These are phyloP conservation scores for Urocitellus parryii DNA, from an alignment of 2,113 vertebrate species.

Conservation along the genomic window DNA sequence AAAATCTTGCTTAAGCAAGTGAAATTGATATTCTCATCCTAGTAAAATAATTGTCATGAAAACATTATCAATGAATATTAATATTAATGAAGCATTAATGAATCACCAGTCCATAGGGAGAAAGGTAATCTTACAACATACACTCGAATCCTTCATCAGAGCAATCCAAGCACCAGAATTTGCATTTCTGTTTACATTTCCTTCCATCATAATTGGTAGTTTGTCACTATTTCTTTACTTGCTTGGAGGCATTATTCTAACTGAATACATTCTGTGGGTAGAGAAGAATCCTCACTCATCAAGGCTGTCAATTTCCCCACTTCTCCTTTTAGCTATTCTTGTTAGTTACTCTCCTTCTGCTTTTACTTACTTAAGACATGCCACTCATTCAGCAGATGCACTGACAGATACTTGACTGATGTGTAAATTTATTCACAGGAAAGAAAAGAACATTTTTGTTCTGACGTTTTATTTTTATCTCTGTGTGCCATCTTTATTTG, in stretches of 20 bases:
- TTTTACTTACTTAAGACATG: constrained; percentile 86
- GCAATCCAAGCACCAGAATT: constrained; percentile 53
- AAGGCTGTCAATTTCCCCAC: constrained; percentile 83
- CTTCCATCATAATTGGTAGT: constrained; percentile 84
- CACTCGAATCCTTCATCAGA: not conserved
- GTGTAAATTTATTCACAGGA: constrained; percentile 88
- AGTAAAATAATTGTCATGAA: constrained; percentile 9
- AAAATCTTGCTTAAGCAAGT: not conserved
- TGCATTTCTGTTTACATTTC: constrained; percentile 83
- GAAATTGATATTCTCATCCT: not conserved
- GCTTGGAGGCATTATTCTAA: constrained; percentile 84
- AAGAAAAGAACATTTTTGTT: constrained; percentile 88
- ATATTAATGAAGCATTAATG: constrained; percentile 33
- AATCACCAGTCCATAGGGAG: not conserved
- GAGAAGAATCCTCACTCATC: constrained; percentile 83
- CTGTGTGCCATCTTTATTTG: constrained; percentile 84
- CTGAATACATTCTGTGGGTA: constrained; percentile 78
- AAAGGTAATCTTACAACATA: not conserved
- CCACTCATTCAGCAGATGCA: constrained; percentile 86
- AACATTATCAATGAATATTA: constrained; percentile 38
- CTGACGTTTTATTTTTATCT: constrained; percentile 89
- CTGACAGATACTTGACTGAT: constrained; percentile 89
- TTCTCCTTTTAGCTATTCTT: constrained; percentile 83
- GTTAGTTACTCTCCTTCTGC: constrained; percentile 85
- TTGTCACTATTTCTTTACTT: constrained; percentile 85